Percentiles rank a stretch among this genome's conserved stretches.
Evolutionary conservation across 1,140 invertebrate species (phyloP).

Genomic region (Eulimnadia texana): DNA sequence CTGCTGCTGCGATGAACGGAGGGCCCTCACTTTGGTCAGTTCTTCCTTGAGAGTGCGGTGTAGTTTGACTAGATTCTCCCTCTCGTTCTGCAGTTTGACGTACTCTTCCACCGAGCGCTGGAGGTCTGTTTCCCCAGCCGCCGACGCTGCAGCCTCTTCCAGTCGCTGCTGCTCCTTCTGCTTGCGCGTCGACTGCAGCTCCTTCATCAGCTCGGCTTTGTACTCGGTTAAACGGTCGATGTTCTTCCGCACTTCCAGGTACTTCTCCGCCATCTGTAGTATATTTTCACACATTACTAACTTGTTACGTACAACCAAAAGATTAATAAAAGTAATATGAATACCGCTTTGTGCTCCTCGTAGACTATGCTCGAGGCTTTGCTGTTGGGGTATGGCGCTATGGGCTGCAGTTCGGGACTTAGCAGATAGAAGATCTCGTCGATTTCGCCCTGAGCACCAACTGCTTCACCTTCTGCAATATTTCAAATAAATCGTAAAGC

Average conservation of each 20-base stretch:
- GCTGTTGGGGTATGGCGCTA: constrained; percentile 28
- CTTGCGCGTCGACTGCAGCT: constrained; percentile 22
- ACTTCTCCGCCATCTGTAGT: constrained; percentile 26
- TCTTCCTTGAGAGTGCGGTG: constrained; percentile 14
- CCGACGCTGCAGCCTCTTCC: background rate
- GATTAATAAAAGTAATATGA: too few species aligned
- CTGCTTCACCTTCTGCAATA: constrained; percentile 3
- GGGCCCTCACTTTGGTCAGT: background rate
- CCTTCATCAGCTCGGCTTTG: constrained; percentile 25
- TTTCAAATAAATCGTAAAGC: background rate
- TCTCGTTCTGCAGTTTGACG: constrained; percentile 11
- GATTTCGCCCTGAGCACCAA: constrained; percentile 6
- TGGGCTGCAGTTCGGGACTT: constrained; percentile 27
- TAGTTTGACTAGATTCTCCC: constrained; percentile 10
- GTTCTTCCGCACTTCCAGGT: constrained; percentile 27
- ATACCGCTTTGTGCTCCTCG: constrained; percentile 31
- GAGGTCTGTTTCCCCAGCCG: background rate
- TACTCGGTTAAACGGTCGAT: constrained; percentile 24
- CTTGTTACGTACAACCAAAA: too few species aligned
- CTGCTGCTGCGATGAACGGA: background rate
- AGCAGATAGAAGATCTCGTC: constrained; percentile 22
- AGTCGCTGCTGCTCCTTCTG: constrained; percentile 14
- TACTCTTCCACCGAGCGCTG: constrained; percentile 13
- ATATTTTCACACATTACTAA: background rate
- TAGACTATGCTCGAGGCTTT: constrained; percentile 32